Conservation (phyloP, 2,797 vertebrate genomes). For the Halcyon badia region DNA sequence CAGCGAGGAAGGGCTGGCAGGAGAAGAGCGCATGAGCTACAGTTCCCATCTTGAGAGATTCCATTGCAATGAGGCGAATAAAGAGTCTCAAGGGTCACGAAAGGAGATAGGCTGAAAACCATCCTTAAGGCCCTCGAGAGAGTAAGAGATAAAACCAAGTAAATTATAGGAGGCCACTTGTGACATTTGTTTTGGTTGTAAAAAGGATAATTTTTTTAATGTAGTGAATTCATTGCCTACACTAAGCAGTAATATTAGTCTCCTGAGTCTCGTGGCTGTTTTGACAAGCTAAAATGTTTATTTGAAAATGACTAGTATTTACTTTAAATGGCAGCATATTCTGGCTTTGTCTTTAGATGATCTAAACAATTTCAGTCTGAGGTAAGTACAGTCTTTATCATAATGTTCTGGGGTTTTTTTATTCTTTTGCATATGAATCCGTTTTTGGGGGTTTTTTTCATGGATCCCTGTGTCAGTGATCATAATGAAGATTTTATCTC, state of each 20-base stretch:
- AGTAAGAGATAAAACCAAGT: background rate
- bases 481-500: background rate
- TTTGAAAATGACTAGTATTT: background rate
- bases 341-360: background rate
- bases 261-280: background rate
- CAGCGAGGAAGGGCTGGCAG: background rate
- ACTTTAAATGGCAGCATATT: background rate
- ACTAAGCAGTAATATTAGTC: background rate
- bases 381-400: background rate
- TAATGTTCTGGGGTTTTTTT: background rate
- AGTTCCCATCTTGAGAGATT: background rate
- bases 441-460: background rate
- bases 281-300: background rate
- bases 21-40: background rate
- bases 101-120: background rate
- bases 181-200: background rate
- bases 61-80: background rate
- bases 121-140: background rate
- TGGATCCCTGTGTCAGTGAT: background rate
- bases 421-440: background rate
- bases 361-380: background rate
- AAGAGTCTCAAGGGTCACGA: background rate
- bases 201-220: background rate
- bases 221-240: fast-evolving
- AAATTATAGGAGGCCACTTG: background rate